Evolutionary conservation across 2,888 invertebrate species (phyloP), one percentile per base, ranked within the genome.

Genomic region (Drosophila atripex): DNA sequence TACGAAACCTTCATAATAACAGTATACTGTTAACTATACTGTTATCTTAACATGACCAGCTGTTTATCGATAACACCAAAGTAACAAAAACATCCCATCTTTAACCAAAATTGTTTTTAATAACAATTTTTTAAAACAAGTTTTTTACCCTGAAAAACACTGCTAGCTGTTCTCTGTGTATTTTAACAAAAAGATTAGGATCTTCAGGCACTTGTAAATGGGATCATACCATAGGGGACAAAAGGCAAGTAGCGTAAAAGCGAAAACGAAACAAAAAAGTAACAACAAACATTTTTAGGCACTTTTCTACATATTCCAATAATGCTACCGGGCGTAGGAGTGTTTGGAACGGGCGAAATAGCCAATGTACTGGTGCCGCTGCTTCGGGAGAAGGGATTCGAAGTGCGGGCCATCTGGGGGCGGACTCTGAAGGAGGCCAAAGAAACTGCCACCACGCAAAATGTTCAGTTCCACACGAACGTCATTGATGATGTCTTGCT

Each of bases 391-490:
- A 97, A 97, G 90, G 98, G 98, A 2, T 99, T 99, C 89, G 95
- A 95, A 89, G 96, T 99, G 2, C 97, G 97, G 92, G 98, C 98
- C 11, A 94, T 99, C 88, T 99, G 99, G 98, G 97, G 97, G 51
- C 94, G 96, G 54, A 97, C 97, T 1, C 75, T 90, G 2, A 89
- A 88, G 18, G 97, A 78, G 93, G 96, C 78, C 95, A 95, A 96
- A 88, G 93, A 94, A 74, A 93, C 95, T 1, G 96, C 98, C 0
- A 94, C 94, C 69, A 96, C 96, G 80, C 93, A 98, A 3, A 94
- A 95, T 85, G 97, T 99, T 77, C 95, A 96, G 6, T 98, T 97
- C 91, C 95, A 94, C 86, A 97, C 97, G 0, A 96, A 96, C 89
- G 95, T 96, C 93, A 97, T 98, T 50, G 98, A 99, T 88, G 98